Base-by-base conservation (phyloP, 2,888 invertebrate species). In the Strigamia transsilvanica region DNA sequence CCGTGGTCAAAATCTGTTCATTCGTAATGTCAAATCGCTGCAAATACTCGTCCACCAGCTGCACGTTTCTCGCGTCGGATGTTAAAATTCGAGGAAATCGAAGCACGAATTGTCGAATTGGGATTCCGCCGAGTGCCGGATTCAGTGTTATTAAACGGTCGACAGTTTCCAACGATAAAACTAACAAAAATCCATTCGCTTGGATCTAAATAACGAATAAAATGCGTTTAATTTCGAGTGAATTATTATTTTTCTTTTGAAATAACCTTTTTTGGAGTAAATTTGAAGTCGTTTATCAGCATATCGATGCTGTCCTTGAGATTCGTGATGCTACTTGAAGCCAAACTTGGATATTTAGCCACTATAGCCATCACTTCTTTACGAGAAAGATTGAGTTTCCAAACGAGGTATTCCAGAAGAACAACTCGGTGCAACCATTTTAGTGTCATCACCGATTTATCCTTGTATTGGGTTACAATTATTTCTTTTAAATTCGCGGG, bases 11-110 rank as follows among this genome's bases (percentile, higher is more conserved):
- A 18, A 79, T 38, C 10, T 79, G 79, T 32, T 32, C 79, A 9
- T 27, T 15, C 6, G 79, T 79, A 34, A 79, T 79, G 23, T 18
- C 38, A 34, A 18, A 18, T 15, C 9, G 10, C 6, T 32, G 32
- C 12, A 79, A 79, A 32, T 15, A 12, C 12, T 32, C 38, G 6
- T 6, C 79, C 13, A 79, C 34, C 34, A 32, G 12, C 18, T 79
- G 23, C 13, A 79, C 18, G 38, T 79, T 27, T 13, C 34, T 38
- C 6, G 34, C 4, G 6, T 79, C 38, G 13, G 34, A 12, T 2
- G 79, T n/a, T 34, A 79, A 13, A 79, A 38, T 15, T 79, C 79
- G 79, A 18, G 79, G 79, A 34, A 34, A 79, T 13, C 15, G 23
- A 12, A 13, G 27, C 5, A 32, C 38, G 7, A 79, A 34, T 32